A percentile compares a stretch with the other conserved stretches of the same genome.
Evolutionary conservation across 2,113 vertebrate genomes (phyloP).

Genomic region (Pachycephala philippinensis): DNA sequence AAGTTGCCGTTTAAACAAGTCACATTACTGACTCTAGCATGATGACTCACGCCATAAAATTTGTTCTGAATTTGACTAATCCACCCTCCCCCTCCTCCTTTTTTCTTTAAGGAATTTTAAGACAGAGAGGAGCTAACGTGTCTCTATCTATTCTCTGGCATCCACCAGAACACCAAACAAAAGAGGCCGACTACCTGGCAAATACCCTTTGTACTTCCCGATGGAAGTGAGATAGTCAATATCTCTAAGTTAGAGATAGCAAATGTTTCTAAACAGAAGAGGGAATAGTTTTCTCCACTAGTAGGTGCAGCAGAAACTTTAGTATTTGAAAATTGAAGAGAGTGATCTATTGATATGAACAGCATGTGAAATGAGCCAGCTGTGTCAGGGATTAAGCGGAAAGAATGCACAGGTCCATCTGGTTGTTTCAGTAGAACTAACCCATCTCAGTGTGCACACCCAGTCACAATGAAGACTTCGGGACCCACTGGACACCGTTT

Average conservation of each 20-base stretch:
- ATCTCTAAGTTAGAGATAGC: slow-evolving; percentile 65
- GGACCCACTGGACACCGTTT: background rate
- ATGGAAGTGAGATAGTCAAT: slow-evolving; percentile 60
- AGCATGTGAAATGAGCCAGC: background rate
- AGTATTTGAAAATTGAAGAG: background rate
- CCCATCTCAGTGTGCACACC: background rate
- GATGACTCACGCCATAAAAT: slow-evolving; percentile 12
- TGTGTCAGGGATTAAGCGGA: background rate
- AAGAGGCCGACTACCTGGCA: slow-evolving; percentile 54
- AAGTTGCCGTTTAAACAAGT: background rate
- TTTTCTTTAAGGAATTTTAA: background rate
- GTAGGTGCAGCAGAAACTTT: background rate
- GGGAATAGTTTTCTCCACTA: background rate
- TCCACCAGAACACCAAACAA: slow-evolving; percentile 55
- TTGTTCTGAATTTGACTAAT: background rate
- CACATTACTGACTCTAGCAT: background rate
- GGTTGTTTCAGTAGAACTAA: background rate
- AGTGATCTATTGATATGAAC: background rate
- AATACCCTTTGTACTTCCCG: slow-evolving; percentile 62
- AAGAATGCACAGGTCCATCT: background rate
- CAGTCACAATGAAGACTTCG: background rate
- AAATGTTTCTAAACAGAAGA: slow-evolving; percentile 3
- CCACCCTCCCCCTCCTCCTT: background rate
- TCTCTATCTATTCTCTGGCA: slow-evolving; percentile 57
- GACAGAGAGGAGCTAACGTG: slow-evolving; percentile 12